A percentile compares a stretch with the other conserved stretches of the same genome.
Conservation (phyloP, 2,797 vertebrate species). For the Enteromius viviparus region DNA sequence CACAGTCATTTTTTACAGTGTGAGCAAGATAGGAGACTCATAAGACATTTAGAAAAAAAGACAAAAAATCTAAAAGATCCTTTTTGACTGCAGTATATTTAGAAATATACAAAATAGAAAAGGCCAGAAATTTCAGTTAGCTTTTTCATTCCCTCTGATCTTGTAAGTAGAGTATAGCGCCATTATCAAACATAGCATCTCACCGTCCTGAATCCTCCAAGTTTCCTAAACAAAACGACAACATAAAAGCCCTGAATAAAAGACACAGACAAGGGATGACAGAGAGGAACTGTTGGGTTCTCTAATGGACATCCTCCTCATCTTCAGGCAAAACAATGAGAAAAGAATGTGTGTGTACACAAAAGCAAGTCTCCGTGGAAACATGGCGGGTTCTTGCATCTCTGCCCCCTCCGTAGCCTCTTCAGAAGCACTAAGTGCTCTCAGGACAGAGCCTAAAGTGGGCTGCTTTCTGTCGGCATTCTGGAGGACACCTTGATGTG, state of each 20-base stretch:
- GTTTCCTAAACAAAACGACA: conserved; percentile 33
- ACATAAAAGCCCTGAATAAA: conserved; percentile 39
- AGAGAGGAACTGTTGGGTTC: conserved; percentile 45
- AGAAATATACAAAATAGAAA: conserved; percentile 5
- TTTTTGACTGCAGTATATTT: not conserved
- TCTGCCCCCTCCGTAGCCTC: conserved; percentile 68
- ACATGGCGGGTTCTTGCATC: conserved; percentile 76
- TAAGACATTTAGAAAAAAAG: not conserved
- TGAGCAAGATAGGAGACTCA: not conserved
- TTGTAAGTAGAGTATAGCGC: conserved; percentile 48
- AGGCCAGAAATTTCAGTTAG: not conserved
- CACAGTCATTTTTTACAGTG: no score
- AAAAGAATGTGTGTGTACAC: conserved; percentile 72
- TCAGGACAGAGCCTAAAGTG: conserved; percentile 64
- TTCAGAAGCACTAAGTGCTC: conserved; percentile 69
- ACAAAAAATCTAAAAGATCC: not conserved
- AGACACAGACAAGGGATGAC: conserved; percentile 36
- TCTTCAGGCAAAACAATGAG: conserved; percentile 72
- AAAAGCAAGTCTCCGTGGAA: conserved; percentile 74
- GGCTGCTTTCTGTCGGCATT: conserved; percentile 73
- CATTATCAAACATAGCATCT: conserved; percentile 55
- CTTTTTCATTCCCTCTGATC: conserved; percentile 19
- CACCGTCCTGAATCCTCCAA: not conserved
- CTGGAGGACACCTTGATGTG: conserved; percentile 72
- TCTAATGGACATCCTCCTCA: conserved; percentile 51